phyloP scores from a whole-genome alignment of 2,113 vertebrate genomes.

The Poecile atricapillus region DNA sequence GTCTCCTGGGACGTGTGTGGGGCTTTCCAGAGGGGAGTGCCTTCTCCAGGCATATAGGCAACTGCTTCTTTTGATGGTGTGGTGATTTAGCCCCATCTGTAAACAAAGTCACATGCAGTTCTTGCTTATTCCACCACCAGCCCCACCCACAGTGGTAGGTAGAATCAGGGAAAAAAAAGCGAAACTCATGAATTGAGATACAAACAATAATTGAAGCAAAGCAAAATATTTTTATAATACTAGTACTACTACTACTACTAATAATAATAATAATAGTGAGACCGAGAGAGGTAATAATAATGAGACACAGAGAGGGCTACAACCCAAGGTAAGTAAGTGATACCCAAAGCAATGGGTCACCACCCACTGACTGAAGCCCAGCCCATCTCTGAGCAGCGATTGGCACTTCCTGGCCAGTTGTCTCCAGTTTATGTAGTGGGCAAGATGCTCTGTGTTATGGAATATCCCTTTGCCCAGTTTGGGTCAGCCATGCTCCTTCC shows the following conservation, averaged over 20 bases:
- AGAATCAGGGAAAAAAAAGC: neutral
- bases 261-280: neutral
- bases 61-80: neutral
- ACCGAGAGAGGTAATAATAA: neutral
- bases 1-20: neutral
- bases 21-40: neutral
- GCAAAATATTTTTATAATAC: neutral
- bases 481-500: neutral
- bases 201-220: neutral
- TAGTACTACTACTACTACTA: neutral
- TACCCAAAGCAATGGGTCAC: neutral
- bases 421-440: too few relatives aligned
- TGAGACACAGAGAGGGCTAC: neutral
- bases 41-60: neutral
- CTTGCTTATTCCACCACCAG: neutral
- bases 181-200: neutral
- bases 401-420: neutral
- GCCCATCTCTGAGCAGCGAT: rapidly evolving
- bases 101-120: neutral
- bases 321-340: neutral
- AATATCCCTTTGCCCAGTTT: neutral
- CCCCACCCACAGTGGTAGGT: neutral
- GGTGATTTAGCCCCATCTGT: neutral
- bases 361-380: neutral
- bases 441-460: neutral